Percentiles rank a stretch among this genome's conserved stretches.
These are phyloP conservation scores for Emydocephalus ijimae DNA, from an alignment of 2,113 vertebrate genomes.

Conservation along the genomic window DNA sequence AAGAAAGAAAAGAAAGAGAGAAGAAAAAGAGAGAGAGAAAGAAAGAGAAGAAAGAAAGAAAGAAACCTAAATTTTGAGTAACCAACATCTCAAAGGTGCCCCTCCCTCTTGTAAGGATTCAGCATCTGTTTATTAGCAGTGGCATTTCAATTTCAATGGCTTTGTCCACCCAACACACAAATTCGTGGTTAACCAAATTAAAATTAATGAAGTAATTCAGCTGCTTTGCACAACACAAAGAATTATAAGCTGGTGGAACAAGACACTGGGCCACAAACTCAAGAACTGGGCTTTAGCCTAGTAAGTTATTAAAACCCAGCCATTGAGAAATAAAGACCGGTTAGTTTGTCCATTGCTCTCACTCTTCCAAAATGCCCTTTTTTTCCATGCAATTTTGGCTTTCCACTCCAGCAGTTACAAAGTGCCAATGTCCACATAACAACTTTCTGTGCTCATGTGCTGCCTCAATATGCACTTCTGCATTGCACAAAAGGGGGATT, in stretches of 20 bases:
- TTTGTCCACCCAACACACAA: not conserved
- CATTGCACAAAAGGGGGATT: not conserved
- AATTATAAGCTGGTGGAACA: not conserved
- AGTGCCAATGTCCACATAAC: not conserved
- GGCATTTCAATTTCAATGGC: not conserved
- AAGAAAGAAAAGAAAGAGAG: accelerated
- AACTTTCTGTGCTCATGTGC: not conserved
- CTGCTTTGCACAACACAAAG: not conserved
- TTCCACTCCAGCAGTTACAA: not conserved
- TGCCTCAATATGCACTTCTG: not conserved
- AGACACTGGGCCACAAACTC: not conserved
- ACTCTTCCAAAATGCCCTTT: not conserved
- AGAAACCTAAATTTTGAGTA: not conserved
- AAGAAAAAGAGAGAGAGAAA: no score
- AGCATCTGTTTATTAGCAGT: not conserved
- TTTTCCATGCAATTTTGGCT: not conserved
- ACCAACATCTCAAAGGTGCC: not conserved
- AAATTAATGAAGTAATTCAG: not conserved
- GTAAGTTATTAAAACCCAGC: not conserved
- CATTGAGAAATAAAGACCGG: not conserved
- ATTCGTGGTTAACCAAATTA: not conserved
- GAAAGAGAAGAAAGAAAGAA: no score
- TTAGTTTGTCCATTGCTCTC: not conserved
- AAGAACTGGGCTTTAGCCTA: not conserved
- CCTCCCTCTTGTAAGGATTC: not conserved